Evolutionary conservation across 2,888 invertebrate genomes (phyloP), one percentile per base, ranked within the genome.

Genomic region (Aquatica leii): DNA sequence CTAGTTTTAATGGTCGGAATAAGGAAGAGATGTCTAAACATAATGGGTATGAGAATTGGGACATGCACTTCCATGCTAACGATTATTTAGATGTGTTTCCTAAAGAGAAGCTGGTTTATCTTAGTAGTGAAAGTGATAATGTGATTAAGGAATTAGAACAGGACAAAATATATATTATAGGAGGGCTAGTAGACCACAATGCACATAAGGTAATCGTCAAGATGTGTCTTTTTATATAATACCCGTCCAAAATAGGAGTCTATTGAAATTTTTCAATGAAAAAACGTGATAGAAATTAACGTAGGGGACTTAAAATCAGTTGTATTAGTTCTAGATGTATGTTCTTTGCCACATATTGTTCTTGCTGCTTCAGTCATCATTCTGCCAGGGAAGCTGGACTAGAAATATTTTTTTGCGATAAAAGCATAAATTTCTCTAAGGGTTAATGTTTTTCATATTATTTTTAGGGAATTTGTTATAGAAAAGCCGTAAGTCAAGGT

Each of bases 121-220:
- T 99, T 69, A 92, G 93, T 2, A 95, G 97, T 81, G 98, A 99
- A 81, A 98, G 98, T 11, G 91, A 94, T 49, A 95, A 94, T 83
- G 82, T 95, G 4, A 86, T 98, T 68, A 86, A 88, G 59, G 80
- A 81, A 55, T 84, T 97, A 73, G 90, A 93, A 71, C 87, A 91
- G 17, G 86, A 90, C 66, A 91, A 91, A 77, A 87, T 90, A 48
- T 99, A 98, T 77, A 89, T 99, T 52, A 98, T 99, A 79, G 99
- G 99, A 40, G 99, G 98, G 20, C 83, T 99, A 46, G 97, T 99
- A 0, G 99, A 99, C 83, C 98, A 99, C 79, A 99, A 99, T 83
- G 87, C 91, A 72, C 92, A 97, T 71, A 98, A 98, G 86, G 93
- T 89, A 78, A 72, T 67, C n/a, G n/a, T 66, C 6, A 53, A 41